A percentile compares a stretch with the other conserved stretches of the same genome.
Evolutionary conservation across 2,888 invertebrate species (phyloP).

Genomic region (Lysandra coridon): DNA sequence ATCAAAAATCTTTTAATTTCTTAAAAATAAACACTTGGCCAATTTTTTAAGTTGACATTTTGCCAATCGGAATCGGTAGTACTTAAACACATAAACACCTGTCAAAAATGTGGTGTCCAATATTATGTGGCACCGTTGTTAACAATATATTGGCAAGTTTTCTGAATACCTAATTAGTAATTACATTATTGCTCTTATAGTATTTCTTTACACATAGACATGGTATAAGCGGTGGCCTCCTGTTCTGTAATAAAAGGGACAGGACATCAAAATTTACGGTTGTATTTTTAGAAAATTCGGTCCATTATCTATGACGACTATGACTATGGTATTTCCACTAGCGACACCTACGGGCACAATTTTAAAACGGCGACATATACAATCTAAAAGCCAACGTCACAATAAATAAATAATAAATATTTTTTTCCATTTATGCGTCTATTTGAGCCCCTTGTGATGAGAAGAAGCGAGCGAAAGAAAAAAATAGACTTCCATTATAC

Average conservation of each 20-base stretch:
- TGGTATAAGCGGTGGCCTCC: neutral
- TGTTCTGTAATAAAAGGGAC: neutral
- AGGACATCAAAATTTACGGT: neutral
- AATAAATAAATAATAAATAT: constrained; percentile 29
- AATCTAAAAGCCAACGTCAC: constrained; percentile 23
- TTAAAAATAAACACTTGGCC: too few relatives aligned
- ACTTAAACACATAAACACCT: too few relatives aligned
- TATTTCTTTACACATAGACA: neutral
- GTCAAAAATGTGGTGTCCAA: too few relatives aligned
- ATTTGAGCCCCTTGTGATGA: constrained; percentile 39
- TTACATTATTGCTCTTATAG: neutral
- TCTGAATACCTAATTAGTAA: too few relatives aligned
- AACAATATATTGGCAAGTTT: too few relatives aligned
- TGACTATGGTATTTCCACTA: neutral
- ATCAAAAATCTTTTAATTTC: too few relatives aligned
- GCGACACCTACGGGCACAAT: constrained; percentile 1
- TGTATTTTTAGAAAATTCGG: neutral
- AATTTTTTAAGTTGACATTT: too few relatives aligned
- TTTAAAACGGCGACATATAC: constrained; percentile 4
- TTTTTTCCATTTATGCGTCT: constrained; percentile 8
- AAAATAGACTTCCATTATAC: constrained; percentile 54
- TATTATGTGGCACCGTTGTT: too few relatives aligned
- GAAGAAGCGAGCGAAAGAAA: constrained; percentile 43
- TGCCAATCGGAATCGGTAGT: too few relatives aligned
- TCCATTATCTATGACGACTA: neutral